Percentiles rank a stretch among this genome's conserved stretches.
Conservation (phyloP, 2,888 invertebrate species). For the Minunthozetes semirufus region DNA sequence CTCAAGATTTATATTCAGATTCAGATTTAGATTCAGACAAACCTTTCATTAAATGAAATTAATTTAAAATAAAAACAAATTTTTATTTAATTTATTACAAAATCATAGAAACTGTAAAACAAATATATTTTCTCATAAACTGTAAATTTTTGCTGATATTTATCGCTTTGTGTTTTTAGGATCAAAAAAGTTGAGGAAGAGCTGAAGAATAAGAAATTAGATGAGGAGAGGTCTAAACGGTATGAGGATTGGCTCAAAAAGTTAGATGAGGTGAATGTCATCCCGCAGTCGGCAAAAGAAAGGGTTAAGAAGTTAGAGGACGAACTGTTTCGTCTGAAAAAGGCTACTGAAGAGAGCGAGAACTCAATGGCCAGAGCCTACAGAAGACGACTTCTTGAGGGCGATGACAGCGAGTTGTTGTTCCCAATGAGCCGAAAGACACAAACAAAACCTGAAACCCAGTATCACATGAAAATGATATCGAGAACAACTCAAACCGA, state of each 20-base stretch:
- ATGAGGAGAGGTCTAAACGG: slow-evolving; percentile 24
- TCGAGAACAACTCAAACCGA: slow-evolving; percentile 5
- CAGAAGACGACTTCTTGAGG: not conserved
- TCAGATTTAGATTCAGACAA: too few species aligned
- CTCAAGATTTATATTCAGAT: too few species aligned
- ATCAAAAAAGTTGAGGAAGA: slow-evolving; percentile 1
- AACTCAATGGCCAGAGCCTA: not conserved
- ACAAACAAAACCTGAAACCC: slow-evolving; percentile 6
- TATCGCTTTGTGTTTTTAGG: not conserved
- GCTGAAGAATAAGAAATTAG: slow-evolving; percentile 20
- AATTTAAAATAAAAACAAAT: too few species aligned
- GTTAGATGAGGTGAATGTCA: slow-evolving; percentile 35
- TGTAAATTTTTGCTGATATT: not conserved
- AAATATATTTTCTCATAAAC: too few species aligned
- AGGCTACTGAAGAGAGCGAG: slow-evolving; percentile 25
- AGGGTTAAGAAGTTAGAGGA: slow-evolving; percentile 30
- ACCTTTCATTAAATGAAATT: too few species aligned
- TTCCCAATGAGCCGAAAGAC: slow-evolving; percentile 19
- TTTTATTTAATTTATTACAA: too few species aligned
- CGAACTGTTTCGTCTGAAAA: slow-evolving; percentile 14
- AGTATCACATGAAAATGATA: slow-evolving; percentile 24
- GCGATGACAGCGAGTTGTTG: not conserved
- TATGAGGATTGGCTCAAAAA: slow-evolving; percentile 36
- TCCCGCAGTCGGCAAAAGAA: slow-evolving; percentile 29
- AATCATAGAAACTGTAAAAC: too few species aligned